Base-by-base conservation (phyloP, 2,888 invertebrate species). In the Synergus umbraculus region DNA sequence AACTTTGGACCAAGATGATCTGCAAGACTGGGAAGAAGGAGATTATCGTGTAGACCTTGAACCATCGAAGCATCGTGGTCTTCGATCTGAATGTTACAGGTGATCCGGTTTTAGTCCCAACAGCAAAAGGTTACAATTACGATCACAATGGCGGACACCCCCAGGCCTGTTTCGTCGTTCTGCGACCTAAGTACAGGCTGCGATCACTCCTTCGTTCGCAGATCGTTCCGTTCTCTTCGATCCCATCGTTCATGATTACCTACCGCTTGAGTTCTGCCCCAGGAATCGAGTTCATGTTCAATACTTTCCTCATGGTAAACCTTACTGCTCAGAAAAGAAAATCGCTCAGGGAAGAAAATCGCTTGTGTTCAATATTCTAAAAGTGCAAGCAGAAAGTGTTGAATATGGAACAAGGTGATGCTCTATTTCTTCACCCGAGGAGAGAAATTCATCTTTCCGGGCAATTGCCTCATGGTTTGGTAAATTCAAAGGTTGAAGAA, bases 81-180 rank as follows among this genome's bases (percentile, higher is more conserved):
- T 73, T 73, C 73, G 37, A 37, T 73, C 54, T 64, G 60, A 63
- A 76, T 46, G 44, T 64, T 76, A 76, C 44, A 76, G 64, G 76
- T 87, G 88, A 90, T 91, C 90, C 88, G 90, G 89, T 89, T 90
- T 86, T 87, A 82, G 86, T 84, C 79, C 78, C 69, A 64, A 13
- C 81, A 79, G 78, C 82, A 82, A 85, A 81, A 84, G 80, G 86
- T 85, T 81, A 83, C 88, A 89, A 90, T 90, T 89, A 89, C 89
- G 83, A 89, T 87, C 85, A 87, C 89, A 89, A 89, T 88, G 87
- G 84, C 85, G 86, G 81, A 82, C 85, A 86, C 86, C 87, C 83
- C 81, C 83, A 84, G 88, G 85, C 86, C 84, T 83, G 81, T 79
- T 76, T 81, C 81, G 82, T 84, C 84, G 83, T 86, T 85, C 82